Percentiles rank a stretch among this genome's conserved stretches.
Conservation (phyloP, 2,888 invertebrate genomes). For the Epicampocera succincta region DNA sequence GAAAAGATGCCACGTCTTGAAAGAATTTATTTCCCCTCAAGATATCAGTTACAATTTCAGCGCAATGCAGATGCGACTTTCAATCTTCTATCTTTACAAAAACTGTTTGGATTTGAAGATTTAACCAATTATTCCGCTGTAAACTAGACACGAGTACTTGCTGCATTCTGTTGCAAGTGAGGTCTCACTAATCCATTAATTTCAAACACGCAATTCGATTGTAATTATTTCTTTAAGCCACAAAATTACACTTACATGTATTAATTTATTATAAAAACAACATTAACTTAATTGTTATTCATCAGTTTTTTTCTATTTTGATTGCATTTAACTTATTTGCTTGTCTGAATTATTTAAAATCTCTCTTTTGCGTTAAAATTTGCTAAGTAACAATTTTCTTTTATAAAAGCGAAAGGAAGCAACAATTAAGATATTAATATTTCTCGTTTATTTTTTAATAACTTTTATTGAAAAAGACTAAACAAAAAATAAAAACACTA, state of each 20-base stretch:
- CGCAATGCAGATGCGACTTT: too few relatives aligned
- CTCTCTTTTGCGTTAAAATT: slow-evolving; percentile 5
- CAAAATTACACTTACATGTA: neutral
- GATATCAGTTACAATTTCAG: too few relatives aligned
- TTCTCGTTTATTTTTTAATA: slow-evolving; percentile 16
- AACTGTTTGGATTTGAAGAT: neutral
- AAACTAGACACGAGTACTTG: neutral
- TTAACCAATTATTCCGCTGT: neutral
- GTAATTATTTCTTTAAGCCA: neutral
- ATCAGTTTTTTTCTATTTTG: neutral
- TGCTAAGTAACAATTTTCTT: slow-evolving; percentile 9
- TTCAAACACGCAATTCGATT: slow-evolving; percentile 45
- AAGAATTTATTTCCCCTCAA: too few relatives aligned
- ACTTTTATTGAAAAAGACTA: slow-evolving; percentile 16
- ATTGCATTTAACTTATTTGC: neutral
- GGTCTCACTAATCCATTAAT: slow-evolving; percentile 1
- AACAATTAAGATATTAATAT: slow-evolving; percentile 60
- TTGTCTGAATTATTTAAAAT: slow-evolving; percentile 7
- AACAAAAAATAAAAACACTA: slow-evolving; percentile 2
- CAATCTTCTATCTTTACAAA: too few relatives aligned
- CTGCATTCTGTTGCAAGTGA: neutral
- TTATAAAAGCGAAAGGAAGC: slow-evolving; percentile 62
- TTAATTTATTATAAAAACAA: neutral
- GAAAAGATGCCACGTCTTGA: too few relatives aligned
- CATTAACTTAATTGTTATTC: slow-evolving; percentile 36